These are phyloP conservation scores for Alligator sinensis DNA, from an alignment of 2,113 vertebrate genomes.

Conservation along the genomic window DNA sequence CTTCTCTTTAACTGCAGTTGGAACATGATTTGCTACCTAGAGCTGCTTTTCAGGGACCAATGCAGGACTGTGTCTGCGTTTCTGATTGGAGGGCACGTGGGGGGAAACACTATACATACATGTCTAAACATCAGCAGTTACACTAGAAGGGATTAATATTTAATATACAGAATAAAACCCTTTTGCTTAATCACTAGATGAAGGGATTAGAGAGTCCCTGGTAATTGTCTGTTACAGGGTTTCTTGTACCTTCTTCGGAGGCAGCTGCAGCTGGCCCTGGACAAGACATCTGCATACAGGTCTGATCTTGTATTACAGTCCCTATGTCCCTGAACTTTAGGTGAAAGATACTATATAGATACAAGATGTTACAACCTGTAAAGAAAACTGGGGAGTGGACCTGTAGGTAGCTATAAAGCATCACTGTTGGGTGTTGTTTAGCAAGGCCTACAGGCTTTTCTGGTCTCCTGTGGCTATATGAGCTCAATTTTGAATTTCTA, in stretches of 20 bases:
- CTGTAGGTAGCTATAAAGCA: not conserved
- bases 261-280: slow-evolving; percentile 41
- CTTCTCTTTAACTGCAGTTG: not conserved
- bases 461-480: too few relatives aligned
- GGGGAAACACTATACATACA: too few relatives aligned
- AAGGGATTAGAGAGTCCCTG: slow-evolving; percentile 33
- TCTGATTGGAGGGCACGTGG: not conserved
- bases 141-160: slow-evolving; percentile 60
- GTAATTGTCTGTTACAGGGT: slow-evolving; percentile 19
- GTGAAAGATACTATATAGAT: not conserved
- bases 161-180: not conserved
- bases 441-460: too few relatives aligned
- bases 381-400: not conserved
- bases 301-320: not conserved
- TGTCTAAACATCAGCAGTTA: not conserved
- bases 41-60: not conserved
- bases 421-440: not conserved
- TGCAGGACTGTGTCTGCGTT: fast-evolving
- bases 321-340: not conserved
- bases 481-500: too few relatives aligned
- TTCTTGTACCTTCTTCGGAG: slow-evolving; percentile 14
- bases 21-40: fast-evolving
- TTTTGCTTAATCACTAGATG: slow-evolving; percentile 37
- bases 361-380: not conserved
- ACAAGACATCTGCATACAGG: fast-evolving